Evolutionary conservation across 2,797 vertebrate genomes (phyloP).

Genomic region (Sebastes itinus): DNA sequence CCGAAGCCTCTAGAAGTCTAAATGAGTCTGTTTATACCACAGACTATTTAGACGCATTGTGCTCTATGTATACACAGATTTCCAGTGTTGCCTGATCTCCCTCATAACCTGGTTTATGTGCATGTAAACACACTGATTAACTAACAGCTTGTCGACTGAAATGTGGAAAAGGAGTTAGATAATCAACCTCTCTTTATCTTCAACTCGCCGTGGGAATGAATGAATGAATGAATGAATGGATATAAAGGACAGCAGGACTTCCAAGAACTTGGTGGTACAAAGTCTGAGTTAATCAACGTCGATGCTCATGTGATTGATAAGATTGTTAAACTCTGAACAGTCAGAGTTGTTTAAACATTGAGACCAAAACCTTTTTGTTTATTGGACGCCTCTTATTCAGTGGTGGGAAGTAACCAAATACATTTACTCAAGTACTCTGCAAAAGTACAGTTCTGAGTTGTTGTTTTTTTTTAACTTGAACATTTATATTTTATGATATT

Average conservation of each 20-base stretch:
- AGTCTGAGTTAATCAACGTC: slow-evolving; percentile 41
- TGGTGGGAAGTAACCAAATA: not conserved
- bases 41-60: not conserved
- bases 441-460: not conserved
- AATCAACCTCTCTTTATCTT: not conserved
- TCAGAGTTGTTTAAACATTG: not conserved
- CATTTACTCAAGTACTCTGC: not conserved
- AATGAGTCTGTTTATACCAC: not conserved
- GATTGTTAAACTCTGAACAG: slow-evolving; percentile 14
- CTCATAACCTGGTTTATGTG: not conserved
- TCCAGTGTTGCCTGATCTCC: not conserved
- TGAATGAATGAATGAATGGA: no score
- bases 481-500: not conserved
- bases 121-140: not conserved
- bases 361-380: not conserved
- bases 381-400: not conserved
- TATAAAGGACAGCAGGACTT: not conserved
- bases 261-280: slow-evolving; percentile 3
- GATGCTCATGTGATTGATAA: slow-evolving; percentile 57
- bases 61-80: not conserved
- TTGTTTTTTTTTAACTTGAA: not conserved
- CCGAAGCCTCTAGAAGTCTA: not conserved
- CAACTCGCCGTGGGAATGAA: not conserved
- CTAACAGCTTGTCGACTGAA: not conserved
- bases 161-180: not conserved